These are phyloP conservation scores for Chaitophorus viminalis DNA, from an alignment of 2,888 invertebrate species.

Conservation along the genomic window DNA sequence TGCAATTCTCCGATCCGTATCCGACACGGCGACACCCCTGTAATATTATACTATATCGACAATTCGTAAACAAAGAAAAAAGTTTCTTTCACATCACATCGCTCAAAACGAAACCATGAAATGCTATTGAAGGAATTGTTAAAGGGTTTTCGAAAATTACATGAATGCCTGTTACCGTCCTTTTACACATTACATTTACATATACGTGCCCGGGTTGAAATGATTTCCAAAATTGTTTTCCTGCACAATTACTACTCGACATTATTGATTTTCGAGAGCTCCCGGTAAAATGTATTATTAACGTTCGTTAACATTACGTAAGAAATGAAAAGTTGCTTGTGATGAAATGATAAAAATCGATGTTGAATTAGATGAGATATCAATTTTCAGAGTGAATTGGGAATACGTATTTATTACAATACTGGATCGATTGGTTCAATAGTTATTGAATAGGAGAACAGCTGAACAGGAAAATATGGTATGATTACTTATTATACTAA, in stretches of 20 bases:
- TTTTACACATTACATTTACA: not conserved
- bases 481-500: no score
- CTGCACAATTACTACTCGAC: not conserved
- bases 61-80: not conserved
- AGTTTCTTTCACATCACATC: not conserved
- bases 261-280: conserved; percentile 1
- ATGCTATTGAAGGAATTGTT: not conserved
- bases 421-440: no score
- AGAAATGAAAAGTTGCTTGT: not conserved
- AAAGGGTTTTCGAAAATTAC: conserved; percentile 8
- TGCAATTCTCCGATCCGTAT: not conserved
- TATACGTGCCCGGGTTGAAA: not conserved
- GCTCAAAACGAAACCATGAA: conserved; percentile 16
- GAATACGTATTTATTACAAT: no score
- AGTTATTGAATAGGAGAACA: no score
- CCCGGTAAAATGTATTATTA: conserved; percentile 28
- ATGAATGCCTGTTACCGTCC: not conserved
- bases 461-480: no score
- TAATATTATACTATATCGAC: not conserved
- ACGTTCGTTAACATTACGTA: conserved; percentile 4
- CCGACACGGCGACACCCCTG: not conserved
- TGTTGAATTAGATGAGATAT: no score
- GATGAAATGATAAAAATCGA: no score
- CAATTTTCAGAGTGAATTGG: no score
- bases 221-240: conserved; percentile 6